phyloP scores from a whole-genome alignment of 2,888 invertebrate genomes.

The Cheilosia soror region DNA sequence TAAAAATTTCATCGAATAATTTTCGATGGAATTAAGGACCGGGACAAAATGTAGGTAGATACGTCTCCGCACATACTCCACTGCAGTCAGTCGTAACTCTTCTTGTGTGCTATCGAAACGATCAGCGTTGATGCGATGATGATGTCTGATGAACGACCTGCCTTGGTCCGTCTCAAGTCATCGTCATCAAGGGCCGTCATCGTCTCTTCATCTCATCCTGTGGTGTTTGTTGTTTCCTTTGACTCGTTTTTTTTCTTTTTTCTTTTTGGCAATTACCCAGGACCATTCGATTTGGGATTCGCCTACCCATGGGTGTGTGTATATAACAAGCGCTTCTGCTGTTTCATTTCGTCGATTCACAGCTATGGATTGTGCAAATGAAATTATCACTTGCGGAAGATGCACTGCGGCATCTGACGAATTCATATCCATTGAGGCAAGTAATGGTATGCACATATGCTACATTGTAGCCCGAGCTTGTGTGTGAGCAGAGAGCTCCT shows the following conservation, averaged over 20 bases:
- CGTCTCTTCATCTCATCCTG: constrained; percentile 47
- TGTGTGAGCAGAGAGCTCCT: constrained; percentile 24
- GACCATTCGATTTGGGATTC: constrained; percentile 52
- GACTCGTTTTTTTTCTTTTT: neutral
- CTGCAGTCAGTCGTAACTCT: constrained; percentile 55
- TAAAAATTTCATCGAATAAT: constrained; percentile 69
- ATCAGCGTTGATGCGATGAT: constrained; percentile 74
- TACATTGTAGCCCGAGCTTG: constrained; percentile 18
- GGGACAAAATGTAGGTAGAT: constrained; percentile 38
- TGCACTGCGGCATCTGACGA: constrained; percentile 37
- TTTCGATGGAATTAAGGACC: constrained; percentile 71
- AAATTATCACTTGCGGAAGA: constrained; percentile 69
- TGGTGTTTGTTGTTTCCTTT: constrained; percentile 1
- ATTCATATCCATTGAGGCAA: constrained; percentile 28
- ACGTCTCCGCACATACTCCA: neutral
- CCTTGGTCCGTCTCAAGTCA: constrained; percentile 22
- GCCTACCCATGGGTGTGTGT: constrained; percentile 29
- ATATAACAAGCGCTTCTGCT: constrained; percentile 13
- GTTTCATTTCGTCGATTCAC: constrained; percentile 30
- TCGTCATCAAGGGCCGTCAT: constrained; percentile 61
- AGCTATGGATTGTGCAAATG: constrained; percentile 64
- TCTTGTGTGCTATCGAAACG: constrained; percentile 70
- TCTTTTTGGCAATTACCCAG: constrained; percentile 69
- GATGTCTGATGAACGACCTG: constrained; percentile 74
- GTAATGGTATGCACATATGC: constrained; percentile 55